Base-by-base conservation (phyloP, 2,888 invertebrate species). In the Drosophila percnosoma region DNA sequence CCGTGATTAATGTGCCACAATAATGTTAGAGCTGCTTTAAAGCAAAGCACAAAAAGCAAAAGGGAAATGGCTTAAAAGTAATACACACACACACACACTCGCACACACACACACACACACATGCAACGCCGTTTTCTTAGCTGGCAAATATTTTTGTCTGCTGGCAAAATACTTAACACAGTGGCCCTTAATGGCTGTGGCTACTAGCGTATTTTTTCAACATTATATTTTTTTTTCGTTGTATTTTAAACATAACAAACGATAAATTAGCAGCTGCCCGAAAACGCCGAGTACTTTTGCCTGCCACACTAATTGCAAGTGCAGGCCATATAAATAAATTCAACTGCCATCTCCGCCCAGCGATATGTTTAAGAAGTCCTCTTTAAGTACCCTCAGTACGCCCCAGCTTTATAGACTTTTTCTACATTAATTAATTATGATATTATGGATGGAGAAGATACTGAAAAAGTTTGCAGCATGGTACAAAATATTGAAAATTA, bases 221-320 rank as follows among this genome's bases (percentile, higher is more conserved):
- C 58, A 66, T 60, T 66, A 54, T 45, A 54, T 45, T 29, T 60
- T 73, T 79, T 38, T 59, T 78, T 48, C 34, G 24, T 79, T 75
- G 67, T 81, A 77, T 81, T 85, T 85, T 74, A 87, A 85, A 77
- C 81, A 87, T 83, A 83, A 85, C 88, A 85, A 87, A 85, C 84
- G 77, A 85, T 85, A 85, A 85, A 85, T 87, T 87, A 87, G 72
- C 65, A 64, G 63, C 76, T 73, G 60, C 75, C 75, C 65, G 83
- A 81, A 83, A 73, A 70, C 65, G 36, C 55, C 71, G 71, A 86
- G 81, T 73, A 73, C 86, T 83, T 57, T 42, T 76, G 79, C 73
- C 64, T 63, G 87, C 82, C 79, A 63, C 82, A 79, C 84, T 85
- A 85, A 85, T 85, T 85, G 88, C 83, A 72, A 83, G 55, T 68